Percentiles rank a stretch among this genome's conserved stretches.
Conservation (phyloP, 2,797 vertebrate species). For the Megalops cyprinoides region DNA sequence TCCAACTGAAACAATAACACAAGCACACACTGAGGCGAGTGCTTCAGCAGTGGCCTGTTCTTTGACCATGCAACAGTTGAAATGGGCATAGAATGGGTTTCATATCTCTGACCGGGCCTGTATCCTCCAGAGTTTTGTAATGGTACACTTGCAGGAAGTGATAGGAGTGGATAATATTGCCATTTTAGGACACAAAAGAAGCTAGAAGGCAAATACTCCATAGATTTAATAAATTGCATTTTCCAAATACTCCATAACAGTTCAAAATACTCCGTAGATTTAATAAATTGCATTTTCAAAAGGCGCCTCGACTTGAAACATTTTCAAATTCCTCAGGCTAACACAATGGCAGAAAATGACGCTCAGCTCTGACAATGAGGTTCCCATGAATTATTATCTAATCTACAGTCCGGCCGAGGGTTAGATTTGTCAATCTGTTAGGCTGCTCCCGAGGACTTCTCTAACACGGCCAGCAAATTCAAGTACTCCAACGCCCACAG, state of each 20-base stretch:
- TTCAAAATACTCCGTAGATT: not conserved
- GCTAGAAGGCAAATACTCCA: not conserved
- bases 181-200: not conserved
- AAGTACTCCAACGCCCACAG: slow-evolving; percentile 6
- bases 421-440: slow-evolving; percentile 60
- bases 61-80: not conserved
- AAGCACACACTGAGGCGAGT: not conserved
- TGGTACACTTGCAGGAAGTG: not conserved
- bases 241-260: slow-evolving; percentile 5
- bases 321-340: slow-evolving; percentile 20
- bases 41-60: not conserved
- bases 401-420: slow-evolving; percentile 53
- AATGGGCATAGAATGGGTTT: not conserved
- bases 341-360: slow-evolving; percentile 31
- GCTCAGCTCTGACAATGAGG: slow-evolving; percentile 45
- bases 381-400: slow-evolving; percentile 60
- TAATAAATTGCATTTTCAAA: slow-evolving; percentile 23
- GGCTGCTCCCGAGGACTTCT: slow-evolving; percentile 41
- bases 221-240: slow-evolving; percentile 20
- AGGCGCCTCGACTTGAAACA: slow-evolving; percentile 7
- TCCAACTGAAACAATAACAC: not conserved
- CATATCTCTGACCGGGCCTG: not conserved
- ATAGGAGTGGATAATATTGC: not conserved
- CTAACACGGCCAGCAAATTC: slow-evolving; percentile 3
- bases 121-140: not conserved